Conservation (phyloP, 2,797 vertebrate genomes). For the Centroberyx gerrardi region DNA sequence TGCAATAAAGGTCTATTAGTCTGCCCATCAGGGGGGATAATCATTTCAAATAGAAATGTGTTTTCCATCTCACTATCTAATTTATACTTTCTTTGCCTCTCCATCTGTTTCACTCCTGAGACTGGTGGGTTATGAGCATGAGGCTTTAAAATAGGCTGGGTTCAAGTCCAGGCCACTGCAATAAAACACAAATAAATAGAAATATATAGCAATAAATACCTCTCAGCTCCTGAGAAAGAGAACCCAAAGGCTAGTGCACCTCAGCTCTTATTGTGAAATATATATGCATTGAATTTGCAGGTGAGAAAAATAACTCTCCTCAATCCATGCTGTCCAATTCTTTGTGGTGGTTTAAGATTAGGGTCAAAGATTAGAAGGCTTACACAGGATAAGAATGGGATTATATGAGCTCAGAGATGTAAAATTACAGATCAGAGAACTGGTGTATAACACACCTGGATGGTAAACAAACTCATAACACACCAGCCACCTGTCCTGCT, state of each 20-base stretch:
- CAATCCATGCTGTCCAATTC: conserved; percentile 65
- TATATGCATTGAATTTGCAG: conserved; percentile 65
- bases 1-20: conserved; percentile 87
- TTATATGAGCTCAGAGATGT: conserved; percentile 87
- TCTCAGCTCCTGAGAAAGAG: conserved; percentile 32
- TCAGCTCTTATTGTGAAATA: conserved; percentile 49
- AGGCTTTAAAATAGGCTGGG: conserved; percentile 66
- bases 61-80: conserved; percentile 82
- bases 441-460: conserved; percentile 80
- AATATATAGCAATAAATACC: conserved; percentile 63
- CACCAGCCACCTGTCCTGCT: conserved; percentile 70
- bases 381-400: conserved; percentile 86
- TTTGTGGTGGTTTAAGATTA: conserved; percentile 85
- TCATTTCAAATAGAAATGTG: conserved; percentile 84
- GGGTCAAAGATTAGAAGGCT: conserved; percentile 88
- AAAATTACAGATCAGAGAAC: conserved; percentile 86
- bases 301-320: conserved; percentile 77
- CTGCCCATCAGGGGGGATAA: conserved; percentile 78
- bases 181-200: conserved; percentile 75
- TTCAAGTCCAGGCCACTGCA: conserved; percentile 72
- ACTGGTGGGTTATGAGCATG: conserved; percentile 58
- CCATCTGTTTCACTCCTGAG: conserved; percentile 71
- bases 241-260: conserved; percentile 49
- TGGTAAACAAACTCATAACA: conserved; percentile 78
- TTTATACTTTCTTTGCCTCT: conserved; percentile 80